Percentiles rank a stretch among this genome's conserved stretches.
phyloP scores from a whole-genome alignment of 2,888 invertebrate genomes.

The Diloba caeruleocephala region DNA sequence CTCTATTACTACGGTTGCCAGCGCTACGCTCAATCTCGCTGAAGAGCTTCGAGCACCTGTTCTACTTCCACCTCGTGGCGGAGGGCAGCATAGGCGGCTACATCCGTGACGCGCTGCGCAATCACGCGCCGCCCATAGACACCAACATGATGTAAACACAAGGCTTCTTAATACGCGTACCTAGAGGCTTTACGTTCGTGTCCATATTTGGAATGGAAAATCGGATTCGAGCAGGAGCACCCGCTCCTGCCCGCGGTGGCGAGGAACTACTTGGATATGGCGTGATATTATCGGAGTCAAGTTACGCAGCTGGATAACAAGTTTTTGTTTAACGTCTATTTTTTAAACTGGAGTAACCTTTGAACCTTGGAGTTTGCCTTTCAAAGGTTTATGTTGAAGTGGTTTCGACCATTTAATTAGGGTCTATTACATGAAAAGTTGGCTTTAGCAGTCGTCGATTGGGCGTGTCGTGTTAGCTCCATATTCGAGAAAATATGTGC shows the following conservation, averaged over 20 bases:
- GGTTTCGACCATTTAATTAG: slow-evolving; percentile 42
- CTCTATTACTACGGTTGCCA: slow-evolving; percentile 96
- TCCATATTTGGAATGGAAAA: slow-evolving; percentile 1
- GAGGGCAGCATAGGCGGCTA: slow-evolving; percentile 96
- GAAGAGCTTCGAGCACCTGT: slow-evolving; percentile 98
- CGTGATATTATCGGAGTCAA: slow-evolving; percentile 2
- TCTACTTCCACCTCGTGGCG: slow-evolving; percentile 97
- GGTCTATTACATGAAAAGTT: slow-evolving; percentile 34
- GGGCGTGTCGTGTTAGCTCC: slow-evolving; percentile 23
- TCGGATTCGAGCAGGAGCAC: slow-evolving; percentile 1
- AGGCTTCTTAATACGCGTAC: neutral
- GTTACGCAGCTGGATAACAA: slow-evolving; percentile 31
- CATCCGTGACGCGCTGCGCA: slow-evolving; percentile 93
- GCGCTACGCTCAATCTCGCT: slow-evolving; percentile 97
- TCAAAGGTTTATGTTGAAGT: slow-evolving; percentile 47
- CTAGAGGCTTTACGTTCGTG: slow-evolving; percentile 2
- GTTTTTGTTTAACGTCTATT: slow-evolving; percentile 8
- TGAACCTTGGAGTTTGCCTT: slow-evolving; percentile 38
- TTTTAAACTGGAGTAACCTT: slow-evolving; percentile 19
- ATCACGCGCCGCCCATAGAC: slow-evolving; percentile 89
- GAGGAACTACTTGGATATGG: slow-evolving; percentile 1
- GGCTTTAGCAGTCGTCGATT: slow-evolving; percentile 32
- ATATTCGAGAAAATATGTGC: slow-evolving; percentile 29
- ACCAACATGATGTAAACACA: slow-evolving; percentile 68
- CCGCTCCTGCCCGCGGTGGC: neutral